Base-by-base conservation (phyloP, 2,888 invertebrate species). In the Drosophila cognata region DNA sequence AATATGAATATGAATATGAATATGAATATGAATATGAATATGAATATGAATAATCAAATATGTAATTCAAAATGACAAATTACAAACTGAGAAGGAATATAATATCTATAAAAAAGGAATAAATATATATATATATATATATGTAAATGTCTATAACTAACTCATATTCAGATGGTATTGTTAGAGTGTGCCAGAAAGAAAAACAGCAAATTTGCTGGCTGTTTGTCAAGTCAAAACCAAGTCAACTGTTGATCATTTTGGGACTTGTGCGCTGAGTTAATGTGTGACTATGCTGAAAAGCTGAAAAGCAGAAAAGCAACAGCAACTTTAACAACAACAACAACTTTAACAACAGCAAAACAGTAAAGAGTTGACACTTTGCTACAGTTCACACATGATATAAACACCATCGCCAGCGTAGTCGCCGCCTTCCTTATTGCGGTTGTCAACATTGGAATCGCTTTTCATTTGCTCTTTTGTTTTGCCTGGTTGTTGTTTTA, bases 401-500 rank as follows among this genome's bases (percentile, higher is more conserved):
- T 38, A 31, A 46, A 64, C 58, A 36, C 21, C 68, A 53, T 29
- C 18, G 56, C 8, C 46, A 35, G 51, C 53, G 60, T 21, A 36
- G 53, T 18, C 18, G 55, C 58, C 43, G 73, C 48, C 73, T 62
- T 67, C 53, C 73, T 67, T 67, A 73, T 74, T 58, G 67, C 73
- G 61, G 35, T 67, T 67, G 61, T 67, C 74, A 73, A 68, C 71
- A 68, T 21, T 62, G 50, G 61, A 50, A 58, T 72, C 72, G 68
- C 77, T 75, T 79, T 79, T 74, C 79, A 70, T 70, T 53, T 43
- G 63, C 36, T 29, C 13, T 60, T 59, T 31, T 60, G 48, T 51
- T 64, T 28, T 25, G 50, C 10, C 51, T 25, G 28, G n/a, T 21
- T 52, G 51, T 61, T 55, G 28, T 46, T 61, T 59, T 41, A 21